Evolutionary conservation across 2,797 vertebrate genomes (phyloP).

Genomic region (Tamandua tetradactyla): DNA sequence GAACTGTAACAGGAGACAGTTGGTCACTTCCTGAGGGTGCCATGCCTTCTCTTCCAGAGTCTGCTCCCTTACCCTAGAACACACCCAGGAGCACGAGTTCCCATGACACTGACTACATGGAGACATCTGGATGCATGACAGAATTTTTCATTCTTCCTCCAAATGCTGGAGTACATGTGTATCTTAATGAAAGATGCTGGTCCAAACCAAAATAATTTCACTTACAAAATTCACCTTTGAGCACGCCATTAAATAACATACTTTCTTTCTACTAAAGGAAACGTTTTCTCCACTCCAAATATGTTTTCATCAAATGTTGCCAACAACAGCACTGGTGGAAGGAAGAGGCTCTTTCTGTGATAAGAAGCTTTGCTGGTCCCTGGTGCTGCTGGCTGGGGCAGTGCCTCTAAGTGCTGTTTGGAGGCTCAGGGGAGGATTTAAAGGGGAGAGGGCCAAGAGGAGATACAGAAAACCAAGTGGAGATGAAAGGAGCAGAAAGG

Average conservation of each 20-base stretch:
- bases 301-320: conserved; percentile 15
- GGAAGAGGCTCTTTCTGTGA: not conserved
- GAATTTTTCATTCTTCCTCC: not conserved
- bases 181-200: not conserved
- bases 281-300: not conserved
- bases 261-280: conserved; percentile 1
- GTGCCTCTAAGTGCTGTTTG: not conserved
- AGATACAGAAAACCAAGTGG: not conserved
- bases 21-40: accelerated
- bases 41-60: not conserved
- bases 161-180: not conserved
- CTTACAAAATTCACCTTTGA: conserved; percentile 7
- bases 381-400: not conserved
- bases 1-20: not conserved
- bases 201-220: not conserved
- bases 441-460: not conserved
- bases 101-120: not conserved
- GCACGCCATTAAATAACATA: not conserved
- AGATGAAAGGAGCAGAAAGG: not conserved
- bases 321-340: not conserved
- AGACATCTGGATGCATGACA: not conserved
- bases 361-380: not conserved
- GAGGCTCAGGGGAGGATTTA: not conserved
- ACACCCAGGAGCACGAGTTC: not conserved
- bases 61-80: not conserved